Percentiles rank a stretch among this genome's conserved stretches.
Evolutionary conservation across 2,797 vertebrate genomes (phyloP).

Genomic region (Eupleurogrammus muticus): DNA sequence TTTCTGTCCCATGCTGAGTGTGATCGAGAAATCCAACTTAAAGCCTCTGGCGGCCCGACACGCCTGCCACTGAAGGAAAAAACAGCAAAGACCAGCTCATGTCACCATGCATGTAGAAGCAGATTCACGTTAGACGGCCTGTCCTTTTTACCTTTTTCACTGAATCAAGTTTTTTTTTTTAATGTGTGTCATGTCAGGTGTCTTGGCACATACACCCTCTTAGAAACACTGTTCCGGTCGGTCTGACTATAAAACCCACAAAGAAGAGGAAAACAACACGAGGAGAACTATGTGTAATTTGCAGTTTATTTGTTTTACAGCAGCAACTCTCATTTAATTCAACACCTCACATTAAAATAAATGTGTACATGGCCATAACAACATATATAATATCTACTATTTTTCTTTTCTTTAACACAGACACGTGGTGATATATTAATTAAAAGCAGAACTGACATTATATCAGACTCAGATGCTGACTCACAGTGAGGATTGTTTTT

Average conservation of each 20-base stretch:
- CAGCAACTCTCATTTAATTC: not conserved
- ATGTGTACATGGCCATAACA: not conserved
- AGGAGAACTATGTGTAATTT: not conserved
- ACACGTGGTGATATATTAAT: too few species aligned
- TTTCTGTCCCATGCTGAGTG: slow-evolving; percentile 31
- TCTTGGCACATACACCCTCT: not conserved
- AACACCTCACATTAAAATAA: too few species aligned
- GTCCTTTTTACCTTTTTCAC: not conserved
- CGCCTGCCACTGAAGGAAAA: slow-evolving; percentile 25
- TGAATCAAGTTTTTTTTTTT: too few species aligned
- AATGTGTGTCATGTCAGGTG: not conserved
- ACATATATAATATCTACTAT: too few species aligned
- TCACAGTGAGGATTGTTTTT: slow-evolving; percentile 4
- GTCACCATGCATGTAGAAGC: not conserved
- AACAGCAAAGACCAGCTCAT: slow-evolving; percentile 11
- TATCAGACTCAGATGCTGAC: not conserved
- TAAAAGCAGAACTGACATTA: too few species aligned
- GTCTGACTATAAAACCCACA: not conserved
- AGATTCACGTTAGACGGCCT: not conserved
- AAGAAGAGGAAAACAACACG: not conserved
- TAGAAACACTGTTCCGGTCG: not conserved
- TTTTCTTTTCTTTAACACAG: too few species aligned
- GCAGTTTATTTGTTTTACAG: not conserved
- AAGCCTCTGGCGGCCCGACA: slow-evolving; percentile 25
- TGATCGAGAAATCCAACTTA: slow-evolving; percentile 29